Percentiles rank a stretch among this genome's conserved stretches.
phyloP scores from a whole-genome alignment of 2,797 vertebrate species.

The Stomatorhinus walkeri region DNA sequence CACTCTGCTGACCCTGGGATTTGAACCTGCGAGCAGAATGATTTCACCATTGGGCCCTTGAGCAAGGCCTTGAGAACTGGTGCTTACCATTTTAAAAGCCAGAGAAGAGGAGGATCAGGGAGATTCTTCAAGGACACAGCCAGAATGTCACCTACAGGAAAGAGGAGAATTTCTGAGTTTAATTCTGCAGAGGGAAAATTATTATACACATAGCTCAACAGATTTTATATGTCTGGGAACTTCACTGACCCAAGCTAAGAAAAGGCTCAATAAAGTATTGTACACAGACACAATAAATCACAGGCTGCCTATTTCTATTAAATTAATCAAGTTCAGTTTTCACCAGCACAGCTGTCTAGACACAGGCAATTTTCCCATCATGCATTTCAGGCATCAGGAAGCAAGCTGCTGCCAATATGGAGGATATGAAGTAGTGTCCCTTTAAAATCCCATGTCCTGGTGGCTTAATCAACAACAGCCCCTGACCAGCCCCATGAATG shows the following conservation, averaged over 20 bases:
- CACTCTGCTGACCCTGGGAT: neutral
- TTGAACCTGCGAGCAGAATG: neutral
- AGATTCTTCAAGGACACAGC: neutral
- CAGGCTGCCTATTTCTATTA: neutral
- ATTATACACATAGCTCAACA: neutral
- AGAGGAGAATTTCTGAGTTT: neutral
- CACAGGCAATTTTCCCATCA: neutral
- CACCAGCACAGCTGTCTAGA: conserved; percentile 9
- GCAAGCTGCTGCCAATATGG: no score
- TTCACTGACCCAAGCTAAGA: neutral
- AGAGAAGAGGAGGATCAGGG: neutral
- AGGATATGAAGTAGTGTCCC: neutral
- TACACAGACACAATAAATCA: conserved; percentile 14
- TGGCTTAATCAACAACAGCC: neutral
- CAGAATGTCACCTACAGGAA: neutral
- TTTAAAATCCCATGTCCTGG: neutral
- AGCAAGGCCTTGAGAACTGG: neutral
- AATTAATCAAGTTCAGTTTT: conserved; percentile 11
- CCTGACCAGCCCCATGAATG: neutral
- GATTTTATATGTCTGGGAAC: neutral
- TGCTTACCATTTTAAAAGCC: neutral
- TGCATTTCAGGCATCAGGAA: neutral
- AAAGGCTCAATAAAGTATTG: neutral
- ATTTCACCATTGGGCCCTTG: neutral
- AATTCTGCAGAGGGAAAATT: neutral